These are phyloP conservation scores for Macrobrachium nipponense DNA, from an alignment of 1,140 invertebrate genomes.

Conservation along the genomic window DNA sequence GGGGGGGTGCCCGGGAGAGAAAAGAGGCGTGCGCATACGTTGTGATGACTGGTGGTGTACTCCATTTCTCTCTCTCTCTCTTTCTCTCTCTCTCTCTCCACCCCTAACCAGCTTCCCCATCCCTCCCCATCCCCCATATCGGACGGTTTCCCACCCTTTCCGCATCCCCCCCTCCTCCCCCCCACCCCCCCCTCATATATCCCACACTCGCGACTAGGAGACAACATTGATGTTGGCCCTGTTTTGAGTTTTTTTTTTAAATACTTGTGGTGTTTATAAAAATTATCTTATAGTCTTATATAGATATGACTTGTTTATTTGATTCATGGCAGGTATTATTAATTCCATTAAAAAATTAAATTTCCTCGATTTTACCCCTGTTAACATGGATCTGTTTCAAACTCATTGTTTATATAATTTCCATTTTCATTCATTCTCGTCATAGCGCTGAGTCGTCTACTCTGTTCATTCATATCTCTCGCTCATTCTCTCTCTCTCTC, in stretches of 20 bases:
- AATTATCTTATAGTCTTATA: too few relatives aligned
- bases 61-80: neutral
- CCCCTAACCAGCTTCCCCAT: neutral
- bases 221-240: too few relatives aligned
- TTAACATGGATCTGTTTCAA: too few relatives aligned
- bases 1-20: neutral
- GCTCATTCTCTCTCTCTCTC: slow-evolving; percentile 10
- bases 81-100: neutral
- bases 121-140: neutral
- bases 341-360: too few relatives aligned
- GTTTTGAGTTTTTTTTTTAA: too few relatives aligned
- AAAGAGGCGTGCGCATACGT: neutral
- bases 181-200: neutral
- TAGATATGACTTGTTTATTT: too few relatives aligned
- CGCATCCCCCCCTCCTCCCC: neutral
- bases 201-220: too few relatives aligned
- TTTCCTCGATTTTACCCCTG: too few relatives aligned
- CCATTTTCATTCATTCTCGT: too few relatives aligned
- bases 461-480: neutral
- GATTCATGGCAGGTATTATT: too few relatives aligned
- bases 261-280: too few relatives aligned
- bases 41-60: neutral
- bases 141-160: neutral
- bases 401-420: too few relatives aligned
- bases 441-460: neutral